phyloP scores from a whole-genome alignment of 2,113 vertebrate genomes.

The Hassar affinis region DNA sequence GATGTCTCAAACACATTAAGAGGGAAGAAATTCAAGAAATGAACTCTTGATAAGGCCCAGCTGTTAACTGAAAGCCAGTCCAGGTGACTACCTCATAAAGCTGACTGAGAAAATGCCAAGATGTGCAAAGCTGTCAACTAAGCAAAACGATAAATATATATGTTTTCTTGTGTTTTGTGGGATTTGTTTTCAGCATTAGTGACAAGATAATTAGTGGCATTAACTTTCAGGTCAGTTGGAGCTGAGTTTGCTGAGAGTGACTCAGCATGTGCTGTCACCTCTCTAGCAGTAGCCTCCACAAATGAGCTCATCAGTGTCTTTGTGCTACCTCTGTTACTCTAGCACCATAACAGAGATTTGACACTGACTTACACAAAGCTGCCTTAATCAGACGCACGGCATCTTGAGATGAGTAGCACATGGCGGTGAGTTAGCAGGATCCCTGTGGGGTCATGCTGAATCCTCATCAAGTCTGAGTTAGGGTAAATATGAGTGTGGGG shows the following conservation, averaged over 20 bases:
- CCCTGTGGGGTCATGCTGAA: constrained; percentile 37
- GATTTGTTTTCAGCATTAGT: not conserved
- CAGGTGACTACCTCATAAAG: too few species aligned
- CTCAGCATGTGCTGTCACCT: constrained; percentile 13
- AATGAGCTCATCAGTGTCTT: not conserved
- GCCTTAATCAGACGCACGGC: constrained; percentile 66
- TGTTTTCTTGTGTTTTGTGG: not conserved
- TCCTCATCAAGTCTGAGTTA: not conserved
- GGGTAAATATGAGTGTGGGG: not conserved
- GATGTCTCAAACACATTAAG: too few species aligned
- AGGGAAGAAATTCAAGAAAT: too few species aligned
- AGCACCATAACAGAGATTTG: constrained; percentile 51
- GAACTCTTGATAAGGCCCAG: too few species aligned
- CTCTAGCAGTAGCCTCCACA: not conserved
- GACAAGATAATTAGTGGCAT: not conserved
- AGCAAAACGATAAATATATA: too few species aligned
- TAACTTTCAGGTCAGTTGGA: not conserved
- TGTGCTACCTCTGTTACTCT: not conserved
- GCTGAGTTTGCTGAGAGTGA: not conserved
- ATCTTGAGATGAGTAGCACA: constrained; percentile 43
- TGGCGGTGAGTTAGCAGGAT: constrained; percentile 46
- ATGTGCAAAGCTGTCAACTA: too few species aligned
- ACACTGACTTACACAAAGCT: constrained; percentile 53
- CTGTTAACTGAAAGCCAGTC: too few species aligned
- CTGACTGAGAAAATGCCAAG: too few species aligned